A percentile compares a stretch with the other conserved stretches of the same genome.
Evolutionary conservation across 2,888 invertebrate genomes (phyloP).

Genomic region (Icerya purchasi): DNA sequence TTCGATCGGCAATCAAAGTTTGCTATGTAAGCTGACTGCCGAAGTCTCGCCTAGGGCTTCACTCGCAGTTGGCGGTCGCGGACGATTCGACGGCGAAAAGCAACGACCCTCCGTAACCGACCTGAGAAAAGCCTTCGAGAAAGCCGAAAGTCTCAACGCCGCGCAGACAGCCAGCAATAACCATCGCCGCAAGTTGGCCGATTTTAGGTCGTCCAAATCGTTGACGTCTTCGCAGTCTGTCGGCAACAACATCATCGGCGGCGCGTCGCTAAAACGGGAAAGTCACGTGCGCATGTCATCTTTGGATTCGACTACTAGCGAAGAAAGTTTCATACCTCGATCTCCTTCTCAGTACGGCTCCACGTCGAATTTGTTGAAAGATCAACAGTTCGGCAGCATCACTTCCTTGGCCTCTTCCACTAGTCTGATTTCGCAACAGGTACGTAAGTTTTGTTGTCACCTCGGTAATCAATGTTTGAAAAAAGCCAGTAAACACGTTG

Average conservation of each 20-base stretch:
- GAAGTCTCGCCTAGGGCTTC: neutral
- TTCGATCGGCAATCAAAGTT: neutral
- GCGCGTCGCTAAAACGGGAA: slow-evolving; percentile 12
- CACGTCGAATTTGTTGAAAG: slow-evolving; percentile 23
- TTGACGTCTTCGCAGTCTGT: neutral
- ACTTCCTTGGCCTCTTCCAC: slow-evolving; percentile 35
- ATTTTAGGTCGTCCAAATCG: slow-evolving; percentile 11
- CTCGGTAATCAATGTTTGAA: too few relatives aligned
- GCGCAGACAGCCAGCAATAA: neutral
- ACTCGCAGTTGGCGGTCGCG: neutral
- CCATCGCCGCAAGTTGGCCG: neutral
- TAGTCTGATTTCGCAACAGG: slow-evolving; percentile 34
- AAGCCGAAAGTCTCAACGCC: slow-evolving; percentile 22
- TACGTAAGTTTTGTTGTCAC: slow-evolving; percentile 19
- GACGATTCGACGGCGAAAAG: slow-evolving; percentile 7
- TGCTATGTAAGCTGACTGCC: neutral
- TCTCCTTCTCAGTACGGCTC: slow-evolving; percentile 21
- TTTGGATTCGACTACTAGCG: slow-evolving; percentile 32
- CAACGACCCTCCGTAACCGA: slow-evolving; percentile 29
- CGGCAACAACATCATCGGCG: slow-evolving; percentile 4
- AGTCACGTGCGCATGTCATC: slow-evolving; percentile 31
- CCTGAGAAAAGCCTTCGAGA: slow-evolving; percentile 36
- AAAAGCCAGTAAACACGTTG: too few relatives aligned
- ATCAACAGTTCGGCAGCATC: slow-evolving; percentile 33
- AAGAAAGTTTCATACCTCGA: slow-evolving; percentile 24